Evolutionary conservation across 2,113 vertebrate genomes (phyloP), one percentile per base, ranked within the genome.

Genomic region (Thalassoma bifasciatum): DNA sequence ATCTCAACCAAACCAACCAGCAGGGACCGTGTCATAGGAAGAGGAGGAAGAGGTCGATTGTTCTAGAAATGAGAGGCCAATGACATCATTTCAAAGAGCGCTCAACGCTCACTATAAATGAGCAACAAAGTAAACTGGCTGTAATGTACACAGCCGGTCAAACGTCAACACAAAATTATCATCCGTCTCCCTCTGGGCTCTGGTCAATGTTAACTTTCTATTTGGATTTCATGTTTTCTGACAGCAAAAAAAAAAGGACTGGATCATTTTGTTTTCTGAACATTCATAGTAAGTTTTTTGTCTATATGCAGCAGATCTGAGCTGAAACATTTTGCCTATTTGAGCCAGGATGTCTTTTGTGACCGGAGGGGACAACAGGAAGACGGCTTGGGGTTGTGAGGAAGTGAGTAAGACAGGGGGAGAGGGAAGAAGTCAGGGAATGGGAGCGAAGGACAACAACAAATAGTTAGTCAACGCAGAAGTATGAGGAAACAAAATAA

Each of bases 41-140:
- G 84, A 77, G 72, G 88, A 93, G 93, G 93, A 93, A 93, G 84
- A 86, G 66, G 90, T 23, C 75, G 82, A 93, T 94, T 94, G 93
- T 94, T 94, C 90, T 77, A 73, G 81, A 86, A 92, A 92, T 30
- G 72, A 91, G 87, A 87, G 83, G 71, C 73, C 69, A 63, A 90
- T 92, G 92, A 92, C 91, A 92, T 94, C 88, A 94, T 90, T 90
- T 86, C 73, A 83, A 89, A 87, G 89, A 58, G 63, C 49, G 60
- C 65, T 89, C 79, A 83, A 75, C 81, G 65, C 76, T 77, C 57
- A 1, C 34, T 13, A 14, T 70, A 64, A 50, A 69, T 50, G 71
- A 5, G 73, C 53, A 12, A 19, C 34, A 44, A 38, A 47, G 37
- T 77, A 58, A 73, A 66, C 66, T 61, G 9, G n/a, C 22, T 24